A percentile compares a stretch with the other conserved stretches of the same genome.
Conservation (phyloP, 2,888 invertebrate species). For the Lochmaea crataegi region DNA sequence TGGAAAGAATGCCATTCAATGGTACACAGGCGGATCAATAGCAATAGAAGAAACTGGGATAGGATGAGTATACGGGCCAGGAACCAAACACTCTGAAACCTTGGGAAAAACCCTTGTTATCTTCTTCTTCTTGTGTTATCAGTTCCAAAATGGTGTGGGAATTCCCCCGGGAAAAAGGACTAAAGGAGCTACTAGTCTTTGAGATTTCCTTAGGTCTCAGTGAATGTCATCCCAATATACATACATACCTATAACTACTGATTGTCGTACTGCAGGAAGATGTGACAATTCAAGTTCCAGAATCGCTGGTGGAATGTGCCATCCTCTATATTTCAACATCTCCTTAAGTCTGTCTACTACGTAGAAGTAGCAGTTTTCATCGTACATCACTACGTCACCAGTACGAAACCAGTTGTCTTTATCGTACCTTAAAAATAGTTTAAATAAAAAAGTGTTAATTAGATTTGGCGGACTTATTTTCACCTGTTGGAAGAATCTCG, state of each 20-base stretch:
- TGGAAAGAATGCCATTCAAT: too few relatives aligned
- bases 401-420: slow-evolving; percentile 67
- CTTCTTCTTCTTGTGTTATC: too few relatives aligned
- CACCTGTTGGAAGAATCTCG: slow-evolving; percentile 62
- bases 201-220: too few relatives aligned
- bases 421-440: slow-evolving; percentile 49
- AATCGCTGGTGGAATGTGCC: slow-evolving; percentile 64
- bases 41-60: too few relatives aligned
- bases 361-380: slow-evolving; percentile 65
- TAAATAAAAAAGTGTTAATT: background rate
- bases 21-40: too few relatives aligned
- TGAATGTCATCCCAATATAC: too few relatives aligned
- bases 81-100: too few relatives aligned
- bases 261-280: slow-evolving; percentile 56
- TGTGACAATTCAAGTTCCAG: slow-evolving; percentile 53
- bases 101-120: too few relatives aligned
- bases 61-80: too few relatives aligned
- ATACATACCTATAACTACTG: slow-evolving; percentile 55
- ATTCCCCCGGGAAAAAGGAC: too few relatives aligned
- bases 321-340: slow-evolving; percentile 67
- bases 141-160: too few relatives aligned
- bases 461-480: background rate
- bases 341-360: slow-evolving; percentile 68
- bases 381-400: slow-evolving; percentile 68
- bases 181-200: too few relatives aligned